Conservation (phyloP, 2,888 invertebrate species). For the Epistrophella euchroma region DNA sequence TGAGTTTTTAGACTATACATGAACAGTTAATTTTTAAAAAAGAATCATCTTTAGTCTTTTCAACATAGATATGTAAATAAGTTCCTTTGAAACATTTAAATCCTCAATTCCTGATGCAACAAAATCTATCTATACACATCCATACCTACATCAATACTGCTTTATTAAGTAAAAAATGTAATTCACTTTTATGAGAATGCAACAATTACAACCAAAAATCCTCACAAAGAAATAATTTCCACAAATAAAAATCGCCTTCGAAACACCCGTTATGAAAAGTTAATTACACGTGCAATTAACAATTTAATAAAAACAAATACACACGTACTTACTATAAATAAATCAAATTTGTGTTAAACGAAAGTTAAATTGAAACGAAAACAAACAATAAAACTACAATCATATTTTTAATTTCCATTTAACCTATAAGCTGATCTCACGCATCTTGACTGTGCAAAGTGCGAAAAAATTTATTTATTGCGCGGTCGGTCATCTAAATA, state of each 20-base stretch:
- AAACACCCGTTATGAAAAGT: background rate
- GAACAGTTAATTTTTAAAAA: no score
- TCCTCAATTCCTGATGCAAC: no score
- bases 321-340: background rate
- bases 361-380: constrained; percentile 36
- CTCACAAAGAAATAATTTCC: background rate
- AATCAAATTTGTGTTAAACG: constrained; percentile 45
- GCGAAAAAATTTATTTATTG: constrained; percentile 54
- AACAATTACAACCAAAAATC: no score
- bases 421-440: constrained; percentile 57
- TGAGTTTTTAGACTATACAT: no score
- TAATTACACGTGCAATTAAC: constrained; percentile 10
- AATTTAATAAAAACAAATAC: background rate
- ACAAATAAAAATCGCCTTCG: background rate
- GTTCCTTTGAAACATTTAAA: no score
- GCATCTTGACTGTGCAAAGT: constrained; percentile 54
- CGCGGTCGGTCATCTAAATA: background rate
- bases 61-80: no score
- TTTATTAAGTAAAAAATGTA: no score
- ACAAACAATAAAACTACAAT: constrained; percentile 31
- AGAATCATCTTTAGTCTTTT: no score
- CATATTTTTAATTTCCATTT: constrained; percentile 29
- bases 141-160: no score
- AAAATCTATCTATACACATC: no score
- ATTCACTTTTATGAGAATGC: no score